These are phyloP conservation scores for Plumapathes pennacea DNA, from an alignment of 92 coral and sea anemone species.

Conservation along the genomic window DNA sequence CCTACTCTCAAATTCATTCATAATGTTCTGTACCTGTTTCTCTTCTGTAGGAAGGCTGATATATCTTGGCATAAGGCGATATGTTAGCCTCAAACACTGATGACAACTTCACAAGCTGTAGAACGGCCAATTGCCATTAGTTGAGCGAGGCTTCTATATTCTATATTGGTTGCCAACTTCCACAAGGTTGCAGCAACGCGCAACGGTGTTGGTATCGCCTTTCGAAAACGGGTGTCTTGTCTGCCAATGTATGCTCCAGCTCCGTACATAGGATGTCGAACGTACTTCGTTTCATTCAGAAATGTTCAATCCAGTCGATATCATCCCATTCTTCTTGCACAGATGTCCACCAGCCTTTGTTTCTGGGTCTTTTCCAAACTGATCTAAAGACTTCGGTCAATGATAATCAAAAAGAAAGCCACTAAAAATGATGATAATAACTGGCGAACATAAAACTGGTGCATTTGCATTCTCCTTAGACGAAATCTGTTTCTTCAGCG, in stretches of 20 bases:
- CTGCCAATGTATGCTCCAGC: constrained; percentile 17
- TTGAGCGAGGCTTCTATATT: neutral
- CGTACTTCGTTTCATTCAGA: constrained; percentile 8
- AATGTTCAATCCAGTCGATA: constrained; percentile 14
- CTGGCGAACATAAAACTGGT: no score
- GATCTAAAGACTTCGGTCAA: constrained; percentile 10
- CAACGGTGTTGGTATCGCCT: constrained; percentile 22
- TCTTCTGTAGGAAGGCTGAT: constrained; percentile 11
- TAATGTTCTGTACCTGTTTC: constrained; percentile 6
- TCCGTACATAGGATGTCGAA: constrained; percentile 6
- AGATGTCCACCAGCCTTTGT: constrained; percentile 9
- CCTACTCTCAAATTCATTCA: constrained; percentile 7
- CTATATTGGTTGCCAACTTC: neutral
- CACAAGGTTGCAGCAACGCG: neutral
- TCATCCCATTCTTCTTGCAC: constrained; percentile 1
- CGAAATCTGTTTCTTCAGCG: constrained; percentile 3
- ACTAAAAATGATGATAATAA: no score
- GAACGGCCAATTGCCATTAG: constrained; percentile 18
- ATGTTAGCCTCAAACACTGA: constrained; percentile 2
- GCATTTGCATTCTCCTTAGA: no score
- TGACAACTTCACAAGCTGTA: constrained; percentile 4
- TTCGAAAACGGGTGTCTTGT: no score
- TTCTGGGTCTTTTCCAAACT: constrained; percentile 8
- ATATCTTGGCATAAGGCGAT: constrained; percentile 7
- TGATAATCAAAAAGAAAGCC: neutral